Percentiles rank a stretch among this genome's conserved stretches.
Evolutionary conservation across 2,797 vertebrate genomes (phyloP).

Genomic region (Pangasius macronema): DNA sequence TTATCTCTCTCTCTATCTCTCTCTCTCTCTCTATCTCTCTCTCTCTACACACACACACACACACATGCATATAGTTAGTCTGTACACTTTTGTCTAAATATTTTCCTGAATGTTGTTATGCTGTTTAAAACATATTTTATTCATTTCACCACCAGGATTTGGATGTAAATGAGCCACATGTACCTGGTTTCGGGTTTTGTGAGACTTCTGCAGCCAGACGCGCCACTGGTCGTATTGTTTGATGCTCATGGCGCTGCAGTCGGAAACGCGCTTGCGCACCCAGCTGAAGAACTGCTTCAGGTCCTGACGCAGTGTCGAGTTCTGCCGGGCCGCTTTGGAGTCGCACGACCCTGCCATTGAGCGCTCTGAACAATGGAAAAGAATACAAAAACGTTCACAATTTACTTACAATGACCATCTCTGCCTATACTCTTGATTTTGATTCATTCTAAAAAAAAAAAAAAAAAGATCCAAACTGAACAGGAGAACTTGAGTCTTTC

Average conservation of each 20-base stretch:
- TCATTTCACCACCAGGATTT: neutral
- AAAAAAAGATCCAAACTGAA: neutral
- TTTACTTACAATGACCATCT: neutral
- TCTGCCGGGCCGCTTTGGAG: conserved; percentile 75
- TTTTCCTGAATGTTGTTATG: neutral
- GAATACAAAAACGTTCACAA: neutral
- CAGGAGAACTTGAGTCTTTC: neutral
- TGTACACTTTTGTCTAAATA: neutral
- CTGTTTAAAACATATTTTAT: neutral
- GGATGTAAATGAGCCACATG: conserved; percentile 69
- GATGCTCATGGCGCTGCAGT: conserved; percentile 96
- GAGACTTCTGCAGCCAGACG: conserved; percentile 97
- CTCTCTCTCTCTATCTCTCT: too few relatives aligned
- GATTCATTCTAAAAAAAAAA: neutral
- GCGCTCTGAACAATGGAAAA: conserved; percentile 71
- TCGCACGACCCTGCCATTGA: conserved; percentile 77
- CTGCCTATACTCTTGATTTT: neutral
- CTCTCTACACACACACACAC: too few relatives aligned
- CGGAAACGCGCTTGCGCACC: conserved; percentile 94
- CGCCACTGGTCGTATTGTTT: conserved; percentile 98
- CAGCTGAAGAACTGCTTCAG: conserved; percentile 99
- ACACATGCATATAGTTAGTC: too few relatives aligned
- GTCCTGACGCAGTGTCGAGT: conserved; percentile 91
- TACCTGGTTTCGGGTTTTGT: conserved; percentile 98
- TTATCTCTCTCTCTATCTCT: too few relatives aligned